Evolutionary conservation across 2,888 invertebrate species (phyloP), one percentile per base, ranked within the genome.

Genomic region (Rhagophthalmus giganteus): DNA sequence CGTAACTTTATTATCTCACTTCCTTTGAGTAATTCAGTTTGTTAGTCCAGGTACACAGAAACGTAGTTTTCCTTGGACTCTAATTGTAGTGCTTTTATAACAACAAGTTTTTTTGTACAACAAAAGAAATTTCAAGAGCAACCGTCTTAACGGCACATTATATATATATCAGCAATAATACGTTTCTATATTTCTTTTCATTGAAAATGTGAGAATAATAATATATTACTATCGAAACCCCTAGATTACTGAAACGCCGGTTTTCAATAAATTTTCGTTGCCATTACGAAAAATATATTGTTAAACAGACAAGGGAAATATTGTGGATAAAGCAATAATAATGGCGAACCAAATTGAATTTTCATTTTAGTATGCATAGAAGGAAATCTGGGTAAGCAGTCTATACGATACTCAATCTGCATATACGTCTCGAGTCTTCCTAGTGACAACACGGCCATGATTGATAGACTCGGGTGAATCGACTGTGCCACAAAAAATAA

Each of bases 391-490:
- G 10, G 41, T 40, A 51, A 40, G 51, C 38, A 27, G 33, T 11
- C 25, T 24, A 25, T 26, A 35, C 28, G 40, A 39, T 42, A 49
- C 48, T 56, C 52, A 52, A 56, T 56, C 54, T 56, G 48, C 55
- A 54, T 56, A 45, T 44, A 58, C 38, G 54, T 45, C 51, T 44
- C 26, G 38, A 32, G 34, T 41, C 45, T 51, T 51, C 28, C 45
- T 33, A 51, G 41, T 46, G 58, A 56, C 58, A 58, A 55, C 42
- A 26, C 16, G 33, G 30, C 31, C 50, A 54, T 58, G 58, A 58
- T 58, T 58, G 58, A 58, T 58, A 58, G 50, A 49, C 34, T 46
- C 34, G 25, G 27, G 52, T 32, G 51, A 55, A 57, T 57, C 57
- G 54, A 48, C 46, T 49, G 31, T 34, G 33, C 20, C 31, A 27